Conservation (phyloP, 1,140 invertebrate species). For the Thaumetopoea pityocampa region DNA sequence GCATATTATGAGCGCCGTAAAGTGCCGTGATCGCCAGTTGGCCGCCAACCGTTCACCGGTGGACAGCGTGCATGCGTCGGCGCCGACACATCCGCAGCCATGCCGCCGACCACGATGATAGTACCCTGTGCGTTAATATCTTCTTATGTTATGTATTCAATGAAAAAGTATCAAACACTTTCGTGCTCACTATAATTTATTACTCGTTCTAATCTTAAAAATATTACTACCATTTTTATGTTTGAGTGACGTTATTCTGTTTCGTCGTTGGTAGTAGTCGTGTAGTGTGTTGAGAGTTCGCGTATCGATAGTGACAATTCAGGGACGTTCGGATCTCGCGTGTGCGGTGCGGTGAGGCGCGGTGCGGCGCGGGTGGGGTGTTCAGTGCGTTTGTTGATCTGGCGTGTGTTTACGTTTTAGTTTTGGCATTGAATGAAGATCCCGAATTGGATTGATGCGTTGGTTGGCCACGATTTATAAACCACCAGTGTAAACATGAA, state of each 20-base stretch:
- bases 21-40: constrained; percentile 46
- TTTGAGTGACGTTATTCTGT: constrained; percentile 15
- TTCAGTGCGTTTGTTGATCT: constrained; percentile 55
- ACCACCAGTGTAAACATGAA: constrained; percentile 40
- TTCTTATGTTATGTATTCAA: constrained; percentile 38
- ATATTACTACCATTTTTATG: constrained; percentile 4
- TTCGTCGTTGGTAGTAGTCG: constrained; percentile 10
- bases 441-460: constrained; percentile 50
- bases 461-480: constrained; percentile 42
- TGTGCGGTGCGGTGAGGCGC: too few relatives aligned
- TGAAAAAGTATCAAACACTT: constrained; percentile 20
- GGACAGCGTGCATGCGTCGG: constrained; percentile 53
- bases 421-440: constrained; percentile 56
- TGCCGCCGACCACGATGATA: constrained; percentile 71
- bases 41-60: constrained; percentile 57
- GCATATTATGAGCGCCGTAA: constrained; percentile 42
- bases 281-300: constrained; percentile 14
- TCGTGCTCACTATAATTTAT: too few relatives aligned
- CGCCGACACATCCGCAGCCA: constrained; percentile 40
- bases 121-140: constrained; percentile 61
- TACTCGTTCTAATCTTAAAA: background rate
- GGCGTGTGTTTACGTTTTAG: constrained; percentile 60
- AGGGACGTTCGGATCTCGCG: constrained; percentile 20
- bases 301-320: constrained; percentile 22
- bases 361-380: constrained; percentile 17